Percentiles rank a stretch among this genome's conserved stretches.
These are phyloP conservation scores for Stomatorhinus walkeri DNA, from an alignment of 2,797 vertebrate genomes.

Conservation along the genomic window DNA sequence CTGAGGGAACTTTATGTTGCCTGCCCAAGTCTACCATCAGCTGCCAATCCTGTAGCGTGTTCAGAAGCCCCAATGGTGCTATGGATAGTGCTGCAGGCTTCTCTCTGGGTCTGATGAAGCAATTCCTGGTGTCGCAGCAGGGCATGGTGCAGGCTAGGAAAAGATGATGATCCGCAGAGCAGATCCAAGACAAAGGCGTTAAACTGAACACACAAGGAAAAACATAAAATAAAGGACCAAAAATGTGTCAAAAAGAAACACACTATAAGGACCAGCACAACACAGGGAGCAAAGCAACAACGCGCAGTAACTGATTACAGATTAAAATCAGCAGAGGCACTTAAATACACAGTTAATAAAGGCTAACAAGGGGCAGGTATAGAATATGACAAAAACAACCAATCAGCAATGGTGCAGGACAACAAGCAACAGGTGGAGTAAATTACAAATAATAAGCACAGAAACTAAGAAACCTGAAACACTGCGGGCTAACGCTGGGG, in stretches of 20 bases:
- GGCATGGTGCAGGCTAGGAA: neutral
- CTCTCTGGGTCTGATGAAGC: neutral
- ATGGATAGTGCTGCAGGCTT: neutral
- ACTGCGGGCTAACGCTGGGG: neutral
- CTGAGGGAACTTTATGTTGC: neutral
- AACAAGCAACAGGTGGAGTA: neutral
- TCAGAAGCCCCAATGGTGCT: neutral
- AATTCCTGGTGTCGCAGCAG: neutral
- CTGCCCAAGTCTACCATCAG: neutral
- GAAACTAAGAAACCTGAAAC: neutral
- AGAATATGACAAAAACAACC: neutral
- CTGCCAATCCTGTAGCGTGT: neutral
- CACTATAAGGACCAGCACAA: neutral
- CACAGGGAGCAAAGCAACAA: neutral
- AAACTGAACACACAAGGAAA: neutral
- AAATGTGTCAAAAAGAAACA: neutral
- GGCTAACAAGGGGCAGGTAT: neutral
- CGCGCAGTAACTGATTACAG: neutral
- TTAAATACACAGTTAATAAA: neutral
- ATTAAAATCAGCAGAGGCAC: neutral
- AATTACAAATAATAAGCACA: neutral
- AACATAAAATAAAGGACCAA: neutral
- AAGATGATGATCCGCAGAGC: neutral
- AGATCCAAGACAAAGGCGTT: neutral
- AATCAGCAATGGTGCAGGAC: neutral